Evolutionary conservation across 2,888 invertebrate species (phyloP).

Genomic region (Xestia ashworthii): DNA sequence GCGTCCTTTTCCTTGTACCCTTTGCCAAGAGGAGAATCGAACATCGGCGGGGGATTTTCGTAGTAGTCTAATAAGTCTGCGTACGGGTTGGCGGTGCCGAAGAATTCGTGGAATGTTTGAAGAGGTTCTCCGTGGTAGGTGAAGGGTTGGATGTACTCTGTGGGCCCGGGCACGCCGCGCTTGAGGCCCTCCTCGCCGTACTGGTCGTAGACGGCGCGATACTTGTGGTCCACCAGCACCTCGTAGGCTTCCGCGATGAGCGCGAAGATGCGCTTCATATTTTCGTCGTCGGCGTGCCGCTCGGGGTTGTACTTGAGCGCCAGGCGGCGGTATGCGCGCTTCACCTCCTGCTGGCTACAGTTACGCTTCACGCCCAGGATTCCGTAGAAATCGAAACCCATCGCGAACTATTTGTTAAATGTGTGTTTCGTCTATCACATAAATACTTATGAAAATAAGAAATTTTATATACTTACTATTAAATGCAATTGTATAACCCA

Average conservation of each 20-base stretch:
- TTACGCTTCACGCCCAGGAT: constrained; percentile 93
- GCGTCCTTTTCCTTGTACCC: constrained; percentile 92
- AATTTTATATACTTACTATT: background rate
- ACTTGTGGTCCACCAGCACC: constrained; percentile 92
- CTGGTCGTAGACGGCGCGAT: constrained; percentile 95
- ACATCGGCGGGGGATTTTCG: constrained; percentile 91
- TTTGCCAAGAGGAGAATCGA: constrained; percentile 91
- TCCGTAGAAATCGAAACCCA: constrained; percentile 95
- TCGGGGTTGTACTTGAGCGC: constrained; percentile 92
- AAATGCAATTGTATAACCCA: background rate
- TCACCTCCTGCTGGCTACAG: constrained; percentile 93
- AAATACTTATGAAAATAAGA: constrained; percentile 18
- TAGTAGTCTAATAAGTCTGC: constrained; percentile 93
- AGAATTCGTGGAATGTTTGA: constrained; percentile 94
- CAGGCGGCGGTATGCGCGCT: constrained; percentile 92
- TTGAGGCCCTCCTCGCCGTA: constrained; percentile 97
- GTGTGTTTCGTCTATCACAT: background rate
- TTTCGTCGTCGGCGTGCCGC: constrained; percentile 85
- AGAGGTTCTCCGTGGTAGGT: constrained; percentile 95
- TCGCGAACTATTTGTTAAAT: constrained; percentile 69
- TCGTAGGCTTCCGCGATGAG: constrained; percentile 95
- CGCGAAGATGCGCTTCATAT: constrained; percentile 89
- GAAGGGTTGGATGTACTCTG: constrained; percentile 93
- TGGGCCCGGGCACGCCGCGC: constrained; percentile 93
- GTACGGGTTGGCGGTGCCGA: constrained; percentile 96